Percentiles rank a stretch among this genome's conserved stretches.
Conservation (phyloP, 2,888 invertebrate species). For the Athripsodes cinereus region DNA sequence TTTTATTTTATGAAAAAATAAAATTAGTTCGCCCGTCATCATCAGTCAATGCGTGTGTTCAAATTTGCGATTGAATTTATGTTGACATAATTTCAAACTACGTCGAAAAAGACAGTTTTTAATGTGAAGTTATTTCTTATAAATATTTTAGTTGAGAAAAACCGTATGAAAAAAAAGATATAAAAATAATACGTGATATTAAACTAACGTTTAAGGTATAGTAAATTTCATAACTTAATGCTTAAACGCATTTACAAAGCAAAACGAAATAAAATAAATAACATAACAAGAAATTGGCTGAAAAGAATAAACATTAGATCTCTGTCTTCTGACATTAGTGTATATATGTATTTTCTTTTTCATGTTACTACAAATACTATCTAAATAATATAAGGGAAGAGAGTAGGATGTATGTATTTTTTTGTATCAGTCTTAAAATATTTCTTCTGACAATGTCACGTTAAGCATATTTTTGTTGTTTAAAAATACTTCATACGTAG, state of each 20-base stretch:
- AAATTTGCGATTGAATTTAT: too few relatives aligned
- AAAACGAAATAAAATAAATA: not conserved
- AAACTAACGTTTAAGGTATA: too few relatives aligned
- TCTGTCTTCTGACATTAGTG: not conserved
- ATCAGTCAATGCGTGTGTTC: too few relatives aligned
- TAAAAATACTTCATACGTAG: conserved; percentile 20
- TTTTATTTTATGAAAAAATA: too few relatives aligned
- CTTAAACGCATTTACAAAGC: not conserved
- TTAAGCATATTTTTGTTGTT: conserved; percentile 24
- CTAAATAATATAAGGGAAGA: not conserved
- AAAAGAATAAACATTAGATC: not conserved
- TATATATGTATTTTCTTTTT: not conserved
- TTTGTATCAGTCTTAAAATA: conserved; percentile 13
- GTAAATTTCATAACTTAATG: not conserved
- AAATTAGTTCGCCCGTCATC: too few relatives aligned
- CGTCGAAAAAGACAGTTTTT: too few relatives aligned
- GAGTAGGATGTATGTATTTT: not conserved
- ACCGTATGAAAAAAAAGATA: not conserved
- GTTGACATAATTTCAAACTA: too few relatives aligned
- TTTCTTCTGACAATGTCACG: conserved; percentile 23
- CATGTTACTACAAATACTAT: not conserved
- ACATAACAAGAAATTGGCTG: not conserved
- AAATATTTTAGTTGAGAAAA: too few relatives aligned
- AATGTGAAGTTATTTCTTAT: too few relatives aligned
- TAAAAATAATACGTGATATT: not conserved